Evolutionary conservation across 2,888 invertebrate species (phyloP), one percentile per base, ranked within the genome.

Genomic region (Drosophila quasianomalipes): DNA sequence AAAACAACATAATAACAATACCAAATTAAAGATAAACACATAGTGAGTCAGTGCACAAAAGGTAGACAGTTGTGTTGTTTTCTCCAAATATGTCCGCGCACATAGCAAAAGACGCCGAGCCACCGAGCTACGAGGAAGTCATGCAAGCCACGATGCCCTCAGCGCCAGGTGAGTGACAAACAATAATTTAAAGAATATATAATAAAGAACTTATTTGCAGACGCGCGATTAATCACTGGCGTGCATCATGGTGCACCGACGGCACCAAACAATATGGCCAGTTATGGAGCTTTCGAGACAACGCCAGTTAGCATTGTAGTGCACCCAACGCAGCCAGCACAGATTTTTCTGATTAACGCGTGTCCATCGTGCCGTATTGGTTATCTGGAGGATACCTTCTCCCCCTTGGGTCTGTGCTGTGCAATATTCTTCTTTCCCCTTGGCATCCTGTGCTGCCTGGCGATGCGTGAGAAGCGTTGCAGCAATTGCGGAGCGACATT

Each of bases 311-410:
- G 96, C 68, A 95, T 96, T 58, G 81, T 91, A 4, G 93, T 94
- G 16, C 91, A 93, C 35, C 92, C 93, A 1, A 92, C 94, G 6
- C 95, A 94, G 6, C 74, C 81, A 0, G 94, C 96, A 5, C 96
- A 97, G 75, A 97, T 98, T 44, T 96, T 98, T 74, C 94, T 97
- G 0, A 96, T 98, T 1, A 97, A 97, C 1, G 97, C 96, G 4
- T 98, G 98, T 93, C 98, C 98, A 2, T 97, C 97, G 2, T 98
- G 98, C 91, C 95, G 98, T 81, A 97, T 98, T 70, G 98, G 98
- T 22, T 95, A 97, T 33, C 94, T 98, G 51, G 97, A 98, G 93
- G 97, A 98, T 85, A 97, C 97, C 91, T 98, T 96, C 93, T 96
- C 97, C 0, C 97, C 97, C 88, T 94, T 97, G 53, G 98, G 98